A percentile compares a stretch with the other conserved stretches of the same genome.
Evolutionary conservation across 2,113 vertebrate genomes (phyloP).

Genomic region (Rattus norvegicus): DNA sequence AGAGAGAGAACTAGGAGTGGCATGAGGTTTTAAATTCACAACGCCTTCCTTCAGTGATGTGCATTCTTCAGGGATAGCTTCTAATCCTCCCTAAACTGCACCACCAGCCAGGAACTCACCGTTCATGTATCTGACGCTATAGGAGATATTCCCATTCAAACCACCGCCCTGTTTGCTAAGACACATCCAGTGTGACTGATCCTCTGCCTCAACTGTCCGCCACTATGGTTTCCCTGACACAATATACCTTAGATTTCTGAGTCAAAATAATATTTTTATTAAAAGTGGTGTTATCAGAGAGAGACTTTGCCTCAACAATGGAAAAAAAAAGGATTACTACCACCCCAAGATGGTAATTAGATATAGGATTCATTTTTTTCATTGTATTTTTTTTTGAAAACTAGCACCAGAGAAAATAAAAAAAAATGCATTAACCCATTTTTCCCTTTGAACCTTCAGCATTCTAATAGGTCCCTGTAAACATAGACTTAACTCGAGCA

Average conservation of each 20-base stretch:
- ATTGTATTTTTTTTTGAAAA: constrained; percentile 14
- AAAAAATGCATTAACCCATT: neutral
- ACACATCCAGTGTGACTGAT: neutral
- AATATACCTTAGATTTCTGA: neutral
- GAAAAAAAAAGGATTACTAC: neutral
- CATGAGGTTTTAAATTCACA: neutral
- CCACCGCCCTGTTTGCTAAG: neutral
- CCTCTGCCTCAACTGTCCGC: neutral
- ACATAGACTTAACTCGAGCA: neutral
- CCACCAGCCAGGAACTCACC: too few relatives aligned
- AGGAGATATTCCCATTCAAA: neutral
- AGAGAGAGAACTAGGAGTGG: neutral
- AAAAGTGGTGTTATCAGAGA: neutral
- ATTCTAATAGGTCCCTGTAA: constrained; percentile 22
- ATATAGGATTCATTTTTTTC: neutral
- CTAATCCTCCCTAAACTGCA: neutral
- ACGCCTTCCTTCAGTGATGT: neutral
- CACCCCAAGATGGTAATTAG: neutral
- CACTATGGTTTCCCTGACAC: neutral
- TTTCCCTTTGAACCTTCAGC: neutral
- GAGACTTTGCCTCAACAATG: neutral
- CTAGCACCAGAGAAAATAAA: constrained; percentile 54
- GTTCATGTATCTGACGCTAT: neutral
- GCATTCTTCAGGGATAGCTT: too few relatives aligned
- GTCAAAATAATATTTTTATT: neutral